phyloP scores from a whole-genome alignment of 2,888 invertebrate genomes.

The Chirona hameri region DNA sequence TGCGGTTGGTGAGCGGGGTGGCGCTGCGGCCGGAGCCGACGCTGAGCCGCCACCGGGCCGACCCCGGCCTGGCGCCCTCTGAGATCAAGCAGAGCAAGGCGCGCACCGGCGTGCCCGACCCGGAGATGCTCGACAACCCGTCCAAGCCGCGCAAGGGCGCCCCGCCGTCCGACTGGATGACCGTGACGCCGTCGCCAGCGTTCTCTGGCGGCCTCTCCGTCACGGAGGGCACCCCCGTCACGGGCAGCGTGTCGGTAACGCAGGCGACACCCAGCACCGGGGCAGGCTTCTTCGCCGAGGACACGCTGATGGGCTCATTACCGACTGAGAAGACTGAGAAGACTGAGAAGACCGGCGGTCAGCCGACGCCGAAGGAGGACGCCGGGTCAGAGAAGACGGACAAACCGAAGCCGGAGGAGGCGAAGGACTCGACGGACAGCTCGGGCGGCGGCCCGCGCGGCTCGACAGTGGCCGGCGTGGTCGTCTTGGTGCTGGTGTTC shows the following conservation, averaged over 20 bases:
- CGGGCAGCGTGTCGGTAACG: neutral
- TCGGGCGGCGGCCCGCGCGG: neutral
- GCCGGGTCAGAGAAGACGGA: neutral
- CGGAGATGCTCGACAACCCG: conserved; percentile 3
- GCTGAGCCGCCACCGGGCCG: conserved; percentile 5
- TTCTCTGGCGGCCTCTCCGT: neutral
- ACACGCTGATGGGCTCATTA: neutral
- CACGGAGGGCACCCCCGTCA: neutral
- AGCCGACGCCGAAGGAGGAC: neutral
- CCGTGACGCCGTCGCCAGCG: neutral
- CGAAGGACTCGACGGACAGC: neutral
- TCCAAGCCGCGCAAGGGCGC: conserved; percentile 24
- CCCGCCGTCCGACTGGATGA: neutral
- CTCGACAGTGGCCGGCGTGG: neutral
- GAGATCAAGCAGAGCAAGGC: neutral
- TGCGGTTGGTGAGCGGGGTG: neutral
- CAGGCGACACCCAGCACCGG: no score
- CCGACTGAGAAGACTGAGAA: no score
- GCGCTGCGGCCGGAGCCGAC: neutral
- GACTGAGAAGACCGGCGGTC: no score
- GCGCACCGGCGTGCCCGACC: conserved; percentile 3
- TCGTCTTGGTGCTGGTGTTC: neutral
- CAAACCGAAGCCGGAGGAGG: neutral
- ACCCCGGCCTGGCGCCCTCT: neutral
- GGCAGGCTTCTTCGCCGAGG: neutral